Base-by-base conservation (phyloP, 2,888 invertebrate species). In the Chorisops tibialis region DNA sequence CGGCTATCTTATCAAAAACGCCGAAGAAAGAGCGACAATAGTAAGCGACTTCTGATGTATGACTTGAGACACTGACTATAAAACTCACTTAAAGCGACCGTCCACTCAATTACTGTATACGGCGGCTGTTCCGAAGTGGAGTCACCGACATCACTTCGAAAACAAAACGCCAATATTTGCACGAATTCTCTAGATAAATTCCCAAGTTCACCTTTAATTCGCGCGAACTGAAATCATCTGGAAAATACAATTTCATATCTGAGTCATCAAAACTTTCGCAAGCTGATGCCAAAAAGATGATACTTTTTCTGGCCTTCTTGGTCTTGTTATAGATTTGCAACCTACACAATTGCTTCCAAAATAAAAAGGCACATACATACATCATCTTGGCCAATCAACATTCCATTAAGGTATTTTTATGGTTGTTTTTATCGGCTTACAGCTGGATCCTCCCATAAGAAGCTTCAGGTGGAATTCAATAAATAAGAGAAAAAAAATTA, bases 101-200 rank as follows among this genome's bases (percentile, higher is more conserved):
- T 39, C 39, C 52, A 19, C 22, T 30, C 30, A 30, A 30, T 30
- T 30, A 30, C 30, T 30, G 30, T 30, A 30, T 9, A 9, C 30
- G 30, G 9, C 30, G 2, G 30, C 5, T 30, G n/a, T n/a, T n/a
- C n/a, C n/a, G n/a, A n/a, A n/a, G n/a, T n/a, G n/a, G 30, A 30
- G 30, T 9, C 30, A 30, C 9, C n/a, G n/a, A n/a, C n/a, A n/a
- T n/a, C n/a, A n/a, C n/a, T n/a, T n/a, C n/a, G n/a, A n/a, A 30
- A 30, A 30, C 9, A 30, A 30, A 9, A 30, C 30, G 37, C 39
- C 41, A 22, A 22, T 22, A 24, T 41, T 38, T 54, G 52, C 14
- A 19, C 51, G 39, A 54, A 54, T 21, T 54, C 14, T 38, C 39
- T 22, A 54, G 52, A 54, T 54, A 54, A 54, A 54, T 38, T 38